These are phyloP conservation scores for Drosophila multiciliata DNA, from an alignment of 2,888 invertebrate genomes.

Conservation along the genomic window DNA sequence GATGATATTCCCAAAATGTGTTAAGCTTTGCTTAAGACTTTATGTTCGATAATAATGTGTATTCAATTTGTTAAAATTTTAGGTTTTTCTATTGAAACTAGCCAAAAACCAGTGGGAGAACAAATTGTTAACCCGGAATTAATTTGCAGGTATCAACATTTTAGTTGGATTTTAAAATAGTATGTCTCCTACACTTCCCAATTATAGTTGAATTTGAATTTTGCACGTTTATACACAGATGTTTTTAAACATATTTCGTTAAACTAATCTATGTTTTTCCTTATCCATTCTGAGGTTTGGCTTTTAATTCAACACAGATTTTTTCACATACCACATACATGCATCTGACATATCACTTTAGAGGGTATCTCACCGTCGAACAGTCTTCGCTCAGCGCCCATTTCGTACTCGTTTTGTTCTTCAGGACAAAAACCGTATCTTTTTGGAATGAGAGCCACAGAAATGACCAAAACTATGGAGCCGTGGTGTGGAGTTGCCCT, in stretches of 20 bases:
- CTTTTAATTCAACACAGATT: not conserved
- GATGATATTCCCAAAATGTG: not conserved
- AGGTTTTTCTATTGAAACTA: not conserved
- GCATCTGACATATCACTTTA: not conserved
- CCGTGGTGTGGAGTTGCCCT: slow-evolving; percentile 9
- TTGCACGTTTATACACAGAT: not conserved
- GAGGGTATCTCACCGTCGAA: not conserved
- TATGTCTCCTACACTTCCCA: not conserved
- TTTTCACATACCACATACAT: not conserved
- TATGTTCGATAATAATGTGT: not conserved
- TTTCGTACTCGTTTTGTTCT: slow-evolving; percentile 15
- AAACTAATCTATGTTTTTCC: not conserved
- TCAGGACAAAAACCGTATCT: slow-evolving; percentile 65
- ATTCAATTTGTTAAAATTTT: not conserved
- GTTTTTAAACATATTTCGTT: not conserved
- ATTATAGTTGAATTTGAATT: not conserved
- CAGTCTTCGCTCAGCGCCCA: not conserved
- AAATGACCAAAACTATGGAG: slow-evolving; percentile 18
- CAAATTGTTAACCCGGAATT: not conserved
- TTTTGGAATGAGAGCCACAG: slow-evolving; percentile 50
- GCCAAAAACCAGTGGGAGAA: not conserved
- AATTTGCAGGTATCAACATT: not conserved
- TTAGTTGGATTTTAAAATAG: not conserved
- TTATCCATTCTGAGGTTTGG: not conserved
- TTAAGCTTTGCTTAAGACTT: not conserved